Conservation (phyloP, 2,888 invertebrate species). For the Eucriotettix oculatus region DNA sequence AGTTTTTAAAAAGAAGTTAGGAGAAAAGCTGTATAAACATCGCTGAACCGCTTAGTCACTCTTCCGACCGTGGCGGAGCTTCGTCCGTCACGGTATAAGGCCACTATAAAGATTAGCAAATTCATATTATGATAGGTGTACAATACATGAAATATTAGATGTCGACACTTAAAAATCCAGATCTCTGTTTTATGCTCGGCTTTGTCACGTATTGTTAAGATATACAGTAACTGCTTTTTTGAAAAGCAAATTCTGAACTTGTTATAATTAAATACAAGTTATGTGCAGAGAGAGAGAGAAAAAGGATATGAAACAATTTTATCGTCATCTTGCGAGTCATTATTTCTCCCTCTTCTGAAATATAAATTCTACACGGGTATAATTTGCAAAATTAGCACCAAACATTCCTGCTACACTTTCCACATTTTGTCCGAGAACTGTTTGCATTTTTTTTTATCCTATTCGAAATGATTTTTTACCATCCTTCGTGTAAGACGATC, state of each 20-base stretch:
- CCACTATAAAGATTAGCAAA: conserved; percentile 12
- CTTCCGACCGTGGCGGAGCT: neutral
- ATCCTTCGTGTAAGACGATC: neutral
- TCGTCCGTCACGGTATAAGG: conserved; percentile 8
- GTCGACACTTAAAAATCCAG: neutral
- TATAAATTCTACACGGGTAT: neutral
- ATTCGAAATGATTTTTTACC: neutral
- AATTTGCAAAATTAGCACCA: conserved; percentile 7
- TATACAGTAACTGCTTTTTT: neutral
- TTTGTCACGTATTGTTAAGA: no score
- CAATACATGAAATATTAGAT: no score
- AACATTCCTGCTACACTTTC: conserved; percentile 2
- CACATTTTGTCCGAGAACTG: neutral
- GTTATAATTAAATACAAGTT: neutral
- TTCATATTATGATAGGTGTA: neutral
- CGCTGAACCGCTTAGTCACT: neutral
- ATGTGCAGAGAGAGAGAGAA: neutral
- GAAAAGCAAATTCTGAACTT: neutral
- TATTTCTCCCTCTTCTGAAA: neutral
- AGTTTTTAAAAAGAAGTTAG: neutral
- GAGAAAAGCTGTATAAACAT: neutral
- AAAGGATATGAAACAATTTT: neutral
- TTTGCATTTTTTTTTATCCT: neutral
- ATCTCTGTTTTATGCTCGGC: neutral
- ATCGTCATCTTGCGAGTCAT: neutral